Conservation (phyloP, 2,888 invertebrate genomes). For the Andrena fulva region DNA sequence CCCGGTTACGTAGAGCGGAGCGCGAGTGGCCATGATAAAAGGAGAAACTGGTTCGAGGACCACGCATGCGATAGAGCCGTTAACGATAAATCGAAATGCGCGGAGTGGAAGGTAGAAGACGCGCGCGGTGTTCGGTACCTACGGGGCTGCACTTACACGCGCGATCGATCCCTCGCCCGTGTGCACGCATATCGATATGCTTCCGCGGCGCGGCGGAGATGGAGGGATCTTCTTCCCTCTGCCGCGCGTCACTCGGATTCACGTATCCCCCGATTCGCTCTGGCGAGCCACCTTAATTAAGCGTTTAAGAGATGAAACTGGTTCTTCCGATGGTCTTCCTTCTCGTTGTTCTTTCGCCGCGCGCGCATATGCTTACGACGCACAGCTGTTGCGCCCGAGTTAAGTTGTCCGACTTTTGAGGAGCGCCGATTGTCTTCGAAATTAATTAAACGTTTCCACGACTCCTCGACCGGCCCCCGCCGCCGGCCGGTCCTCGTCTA, state of each 20-base stretch:
- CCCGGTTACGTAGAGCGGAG: conserved; percentile 71
- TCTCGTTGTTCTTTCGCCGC: conserved; percentile 63
- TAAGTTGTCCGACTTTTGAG: conserved; percentile 62
- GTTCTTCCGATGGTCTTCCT: conserved; percentile 75
- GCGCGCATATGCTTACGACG: conserved; percentile 61
- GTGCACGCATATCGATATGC: conserved; percentile 60
- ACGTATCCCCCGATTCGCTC: conserved; percentile 77
- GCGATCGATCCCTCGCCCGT: conserved; percentile 9
- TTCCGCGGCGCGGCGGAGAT: conserved; percentile 49
- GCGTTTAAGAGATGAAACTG: conserved; percentile 84
- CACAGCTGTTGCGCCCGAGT: conserved; percentile 60
- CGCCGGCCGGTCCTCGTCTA: conserved; percentile 19
- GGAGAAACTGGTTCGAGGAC: conserved; percentile 78
- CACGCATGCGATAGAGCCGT: conserved; percentile 82
- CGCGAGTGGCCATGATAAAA: conserved; percentile 75
- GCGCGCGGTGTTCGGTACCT: conserved; percentile 39
- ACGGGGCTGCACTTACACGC: conserved; percentile 45
- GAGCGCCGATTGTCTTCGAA: conserved; percentile 63
- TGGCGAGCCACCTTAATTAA: conserved; percentile 82
- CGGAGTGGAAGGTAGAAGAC: conserved; percentile 68
- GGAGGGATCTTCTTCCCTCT: conserved; percentile 78
- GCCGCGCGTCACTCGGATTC: conserved; percentile 77
- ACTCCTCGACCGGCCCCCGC: background rate
- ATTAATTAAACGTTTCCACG: conserved; percentile 63
- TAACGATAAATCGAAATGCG: conserved; percentile 84